Evolutionary conservation across 30 jellyfish, hydroid and myxozoan species (phyloP).

Genomic region (Calvadosia cruxmelitensis): DNA sequence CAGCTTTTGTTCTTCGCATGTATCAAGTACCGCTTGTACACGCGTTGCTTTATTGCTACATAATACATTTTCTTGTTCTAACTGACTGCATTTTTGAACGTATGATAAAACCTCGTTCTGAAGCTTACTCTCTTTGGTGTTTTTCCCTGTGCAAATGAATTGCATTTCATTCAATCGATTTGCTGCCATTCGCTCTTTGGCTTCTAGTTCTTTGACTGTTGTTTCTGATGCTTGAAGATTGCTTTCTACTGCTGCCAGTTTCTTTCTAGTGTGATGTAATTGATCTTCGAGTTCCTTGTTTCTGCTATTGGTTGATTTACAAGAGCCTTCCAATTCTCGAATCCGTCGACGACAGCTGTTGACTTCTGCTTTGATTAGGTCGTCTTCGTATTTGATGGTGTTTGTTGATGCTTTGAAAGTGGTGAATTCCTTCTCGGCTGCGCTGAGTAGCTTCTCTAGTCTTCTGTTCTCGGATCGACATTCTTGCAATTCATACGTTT

Average conservation of each 20-base stretch:
- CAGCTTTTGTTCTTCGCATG: not conserved
- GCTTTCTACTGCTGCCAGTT: constrained; percentile 16
- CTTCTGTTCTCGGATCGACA: constrained; percentile 17
- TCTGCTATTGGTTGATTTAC: constrained; percentile 6
- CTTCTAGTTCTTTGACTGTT: not conserved
- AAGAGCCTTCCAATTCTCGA: constrained; percentile 8
- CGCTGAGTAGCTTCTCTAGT: constrained; percentile 35
- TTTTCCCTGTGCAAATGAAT: constrained; percentile 40
- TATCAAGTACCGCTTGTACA: not conserved
- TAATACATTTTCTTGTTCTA: not conserved
- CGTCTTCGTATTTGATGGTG: constrained; percentile 41
- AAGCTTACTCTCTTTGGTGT: constrained; percentile 40
- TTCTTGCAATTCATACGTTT: constrained; percentile 13
- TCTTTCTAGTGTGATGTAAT: constrained; percentile 22
- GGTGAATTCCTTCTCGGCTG: constrained; percentile 33
- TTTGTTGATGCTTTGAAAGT: constrained; percentile 33
- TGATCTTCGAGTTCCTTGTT: constrained; percentile 36
- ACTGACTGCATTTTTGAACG: constrained; percentile 45
- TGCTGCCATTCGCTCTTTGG: constrained; percentile 7
- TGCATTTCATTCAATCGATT: constrained; percentile 14
- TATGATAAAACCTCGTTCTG: constrained; percentile 47
- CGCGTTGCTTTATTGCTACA: constrained; percentile 3
- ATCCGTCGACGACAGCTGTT: constrained; percentile 11
- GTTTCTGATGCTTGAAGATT: not conserved
- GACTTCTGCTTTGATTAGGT: constrained; percentile 26